Base-by-base conservation (phyloP, 2,888 invertebrate species). In the Synanthedon formicaeformis region DNA sequence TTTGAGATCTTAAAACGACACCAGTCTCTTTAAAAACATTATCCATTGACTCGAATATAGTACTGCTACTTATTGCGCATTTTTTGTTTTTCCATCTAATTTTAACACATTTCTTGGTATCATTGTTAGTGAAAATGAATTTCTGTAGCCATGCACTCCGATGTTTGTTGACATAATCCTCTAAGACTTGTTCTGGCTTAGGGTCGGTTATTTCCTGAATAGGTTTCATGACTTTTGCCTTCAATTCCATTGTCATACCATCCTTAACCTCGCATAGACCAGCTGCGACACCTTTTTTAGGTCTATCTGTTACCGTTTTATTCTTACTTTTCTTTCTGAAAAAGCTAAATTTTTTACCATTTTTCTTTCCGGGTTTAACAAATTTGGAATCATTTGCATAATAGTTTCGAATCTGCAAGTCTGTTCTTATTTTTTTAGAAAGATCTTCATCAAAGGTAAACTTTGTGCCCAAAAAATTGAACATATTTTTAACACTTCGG, bases 391-490 rank as follows among this genome's bases (percentile, higher is more conserved):
- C 51, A 34, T 8, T 34, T 34, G 34, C 2, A 10, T 34, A 8
- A 34, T 34, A 2, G 6, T 34, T 34, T 34, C 8, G 10, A 10
- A 49, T 16, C 18, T 49, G 2, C 8, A 49, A 49, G 16, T 16
- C 14, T 2, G 45, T 49, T 49, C 4, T 18, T 13, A 18, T 51
- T 40, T 49, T 51, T 45, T 12, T 41, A 11, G 16, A 54, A 12
- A 51, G 52, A 8, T 70, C 67, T n/a, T 78, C 76, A 45, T 80
- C 79, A 5, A 78, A 66, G 58, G 81, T 71, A 34, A 80, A 77
- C 59, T 77, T 81, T 53, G 78, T 78, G 0, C 79, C 76, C 82
- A 81, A 82, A 41, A 81, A 57, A 56, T 79, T 80, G 54, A 83
- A 82, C 81, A 81, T 82, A 2, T 73, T 76, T 64, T 74, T 75